Evolutionary conservation across 2,888 invertebrate species (phyloP).

Genomic region (Drosophila peninsularis): DNA sequence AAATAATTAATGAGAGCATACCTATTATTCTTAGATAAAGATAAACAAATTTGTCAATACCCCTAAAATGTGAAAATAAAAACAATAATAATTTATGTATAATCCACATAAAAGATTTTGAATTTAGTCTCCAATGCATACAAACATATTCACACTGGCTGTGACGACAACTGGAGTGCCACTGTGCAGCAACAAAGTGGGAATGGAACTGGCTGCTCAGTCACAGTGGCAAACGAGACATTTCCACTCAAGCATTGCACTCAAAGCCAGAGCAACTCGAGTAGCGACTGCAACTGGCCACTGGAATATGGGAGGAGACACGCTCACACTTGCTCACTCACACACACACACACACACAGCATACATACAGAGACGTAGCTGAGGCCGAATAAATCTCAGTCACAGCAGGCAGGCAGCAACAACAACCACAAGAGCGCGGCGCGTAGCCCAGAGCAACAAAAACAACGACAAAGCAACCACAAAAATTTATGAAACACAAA

Average conservation of each 20-base stretch:
- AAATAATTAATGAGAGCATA: background rate
- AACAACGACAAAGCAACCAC: constrained; percentile 59
- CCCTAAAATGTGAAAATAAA: background rate
- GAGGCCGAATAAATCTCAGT: constrained; percentile 60
- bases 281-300: constrained; percentile 55
- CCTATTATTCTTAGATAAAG: no score
- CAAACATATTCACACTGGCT: background rate
- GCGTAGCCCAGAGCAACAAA: constrained; percentile 41
- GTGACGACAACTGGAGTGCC: constrained; percentile 31
- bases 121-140: background rate
- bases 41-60: background rate
- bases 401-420: constrained; percentile 42
- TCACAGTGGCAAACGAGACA: constrained; percentile 18
- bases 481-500: constrained; percentile 73
- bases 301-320: constrained; percentile 76
- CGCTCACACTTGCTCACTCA: constrained; percentile 8
- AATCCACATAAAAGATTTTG: background rate
- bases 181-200: constrained; percentile 50
- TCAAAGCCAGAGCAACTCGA: constrained; percentile 46
- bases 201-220: constrained; percentile 44
- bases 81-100: no score
- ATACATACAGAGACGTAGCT: constrained; percentile 12
- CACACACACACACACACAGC: constrained; percentile 3
- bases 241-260: constrained; percentile 55
- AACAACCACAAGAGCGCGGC: constrained; percentile 8